These are phyloP conservation scores for Oncorhynchus kisutch DNA, from an alignment of 2,113 vertebrate genomes.

Conservation along the genomic window DNA sequence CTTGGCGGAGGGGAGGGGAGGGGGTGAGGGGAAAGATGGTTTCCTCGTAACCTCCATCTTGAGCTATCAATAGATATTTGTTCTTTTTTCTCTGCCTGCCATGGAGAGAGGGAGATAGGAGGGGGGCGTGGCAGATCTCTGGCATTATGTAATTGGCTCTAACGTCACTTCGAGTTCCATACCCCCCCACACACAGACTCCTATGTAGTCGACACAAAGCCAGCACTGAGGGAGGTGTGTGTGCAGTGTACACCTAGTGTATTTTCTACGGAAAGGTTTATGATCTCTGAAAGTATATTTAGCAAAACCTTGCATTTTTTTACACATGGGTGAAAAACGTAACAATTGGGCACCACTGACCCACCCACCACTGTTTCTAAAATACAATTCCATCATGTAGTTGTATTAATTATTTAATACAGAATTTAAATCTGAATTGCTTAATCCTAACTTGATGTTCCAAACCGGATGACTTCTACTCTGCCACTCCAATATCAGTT, in stretches of 20 bases:
- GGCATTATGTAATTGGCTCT: conserved; percentile 4
- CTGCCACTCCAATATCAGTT: not conserved
- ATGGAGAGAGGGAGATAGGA: not conserved
- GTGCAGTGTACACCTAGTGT: not conserved
- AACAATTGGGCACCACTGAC: not conserved
- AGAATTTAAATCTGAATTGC: not conserved
- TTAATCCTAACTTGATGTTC: not conserved
- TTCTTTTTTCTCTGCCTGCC: not conserved
- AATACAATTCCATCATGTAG: not conserved
- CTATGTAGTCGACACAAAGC: too few relatives aligned
- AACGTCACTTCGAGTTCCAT: not conserved
- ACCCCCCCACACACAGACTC: too few relatives aligned
- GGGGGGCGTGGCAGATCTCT: not conserved
- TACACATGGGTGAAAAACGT: too few relatives aligned
- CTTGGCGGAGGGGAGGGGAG: too few relatives aligned
- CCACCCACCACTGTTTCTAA: not conserved
- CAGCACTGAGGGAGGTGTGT: not conserved
- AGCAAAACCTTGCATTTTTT: too few relatives aligned
- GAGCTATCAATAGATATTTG: not conserved
- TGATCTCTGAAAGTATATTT: not conserved
- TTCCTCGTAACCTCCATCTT: not conserved
- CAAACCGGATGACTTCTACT: not conserved
- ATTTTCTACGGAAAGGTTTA: not conserved
- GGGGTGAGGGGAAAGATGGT: not conserved
- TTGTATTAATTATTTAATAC: too few relatives aligned